phyloP scores from a whole-genome alignment of 2,888 invertebrate species.

The Tipula vernalis region DNA sequence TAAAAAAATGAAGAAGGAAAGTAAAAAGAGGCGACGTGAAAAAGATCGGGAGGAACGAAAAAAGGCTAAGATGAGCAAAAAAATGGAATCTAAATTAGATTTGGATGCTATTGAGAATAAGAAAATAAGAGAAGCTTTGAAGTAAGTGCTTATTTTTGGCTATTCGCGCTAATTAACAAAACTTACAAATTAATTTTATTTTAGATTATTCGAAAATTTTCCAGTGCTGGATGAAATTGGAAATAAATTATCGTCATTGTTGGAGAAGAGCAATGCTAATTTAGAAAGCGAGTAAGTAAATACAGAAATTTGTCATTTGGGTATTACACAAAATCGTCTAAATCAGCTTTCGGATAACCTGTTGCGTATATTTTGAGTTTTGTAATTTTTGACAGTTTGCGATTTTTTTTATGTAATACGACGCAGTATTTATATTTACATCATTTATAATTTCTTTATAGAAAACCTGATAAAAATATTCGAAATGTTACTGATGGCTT shows the following conservation, averaged over 20 bases:
- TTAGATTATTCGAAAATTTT: slow-evolving; percentile 50
- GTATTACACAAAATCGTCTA: slow-evolving; percentile 14
- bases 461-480: not conserved
- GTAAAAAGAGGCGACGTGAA: slow-evolving; percentile 58
- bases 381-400: too few species aligned
- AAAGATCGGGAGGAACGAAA: slow-evolving; percentile 56
- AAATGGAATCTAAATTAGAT: slow-evolving; percentile 34
- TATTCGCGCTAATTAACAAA: slow-evolving; percentile 7
- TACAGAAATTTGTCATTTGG: not conserved
- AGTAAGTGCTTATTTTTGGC: slow-evolving; percentile 34
- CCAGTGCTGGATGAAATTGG: slow-evolving; percentile 47
- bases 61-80: slow-evolving; percentile 48
- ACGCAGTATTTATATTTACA: slow-evolving; percentile 21
- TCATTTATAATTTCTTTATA: not conserved
- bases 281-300: not conserved
- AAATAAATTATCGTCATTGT: slow-evolving; percentile 22
- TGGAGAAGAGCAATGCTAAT: slow-evolving; percentile 19
- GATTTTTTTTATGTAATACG: too few species aligned
- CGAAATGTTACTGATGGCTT: not conserved
- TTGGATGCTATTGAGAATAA: slow-evolving; percentile 50
- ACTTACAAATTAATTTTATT: slow-evolving; percentile 14
- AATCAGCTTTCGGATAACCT: too few species aligned
- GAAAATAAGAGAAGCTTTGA: slow-evolving; percentile 53
- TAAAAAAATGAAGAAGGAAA: slow-evolving; percentile 39
- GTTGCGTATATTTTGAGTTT: too few species aligned